Evolutionary conservation across 2,113 vertebrate species (phyloP).

Genomic region (Onychostruthus taczanowskii): DNA sequence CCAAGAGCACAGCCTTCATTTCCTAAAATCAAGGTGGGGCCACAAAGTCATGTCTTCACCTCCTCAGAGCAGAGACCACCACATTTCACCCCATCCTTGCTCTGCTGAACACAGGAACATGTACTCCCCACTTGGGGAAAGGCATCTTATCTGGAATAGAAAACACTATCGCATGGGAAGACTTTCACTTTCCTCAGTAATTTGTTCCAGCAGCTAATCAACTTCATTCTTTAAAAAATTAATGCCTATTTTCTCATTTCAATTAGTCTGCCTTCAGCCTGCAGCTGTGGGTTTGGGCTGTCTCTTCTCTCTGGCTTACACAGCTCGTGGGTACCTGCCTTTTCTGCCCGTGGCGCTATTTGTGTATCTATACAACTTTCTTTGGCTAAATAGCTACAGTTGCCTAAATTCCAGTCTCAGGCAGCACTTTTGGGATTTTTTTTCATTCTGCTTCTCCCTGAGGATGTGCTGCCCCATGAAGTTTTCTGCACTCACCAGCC

Average conservation of each 20-base stretch:
- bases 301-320: neutral
- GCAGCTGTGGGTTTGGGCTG: constrained; percentile 20
- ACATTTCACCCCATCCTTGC: neutral
- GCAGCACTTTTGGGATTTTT: neutral
- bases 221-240: constrained; percentile 33
- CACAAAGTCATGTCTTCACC: neutral
- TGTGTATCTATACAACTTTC: neutral
- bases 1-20: neutral
- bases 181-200: neutral
- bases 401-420: neutral
- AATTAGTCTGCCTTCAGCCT: neutral
- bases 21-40: neutral
- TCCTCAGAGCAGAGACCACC: neutral
- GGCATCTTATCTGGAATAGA: neutral
- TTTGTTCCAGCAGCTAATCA: constrained; percentile 51
- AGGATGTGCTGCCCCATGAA: neutral
- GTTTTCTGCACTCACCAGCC: neutral
- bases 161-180: neutral
- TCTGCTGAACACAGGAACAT: neutral
- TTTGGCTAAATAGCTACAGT: neutral
- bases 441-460: neutral
- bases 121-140: neutral
- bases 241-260: constrained; percentile 8
- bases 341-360: neutral
- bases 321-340: neutral